Evolutionary conservation across 2,888 invertebrate species (phyloP).

Genomic region (Hybos culiciformis): DNA sequence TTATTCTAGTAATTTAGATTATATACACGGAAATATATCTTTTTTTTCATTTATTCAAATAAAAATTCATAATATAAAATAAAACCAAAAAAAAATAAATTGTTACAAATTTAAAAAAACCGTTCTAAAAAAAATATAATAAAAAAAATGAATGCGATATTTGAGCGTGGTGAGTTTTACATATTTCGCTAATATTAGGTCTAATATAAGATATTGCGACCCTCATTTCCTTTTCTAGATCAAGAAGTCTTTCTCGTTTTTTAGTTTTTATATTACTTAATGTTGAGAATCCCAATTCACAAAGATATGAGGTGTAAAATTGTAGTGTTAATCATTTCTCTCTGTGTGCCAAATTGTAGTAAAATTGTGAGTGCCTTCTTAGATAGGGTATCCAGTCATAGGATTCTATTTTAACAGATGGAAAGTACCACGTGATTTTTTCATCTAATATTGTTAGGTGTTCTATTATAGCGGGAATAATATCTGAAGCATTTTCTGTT

Average conservation of each 20-base stretch:
- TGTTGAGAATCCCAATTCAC: slow-evolving; percentile 1
- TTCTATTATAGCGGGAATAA: not conserved
- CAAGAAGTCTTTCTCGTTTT: not conserved
- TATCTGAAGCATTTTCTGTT: not conserved
- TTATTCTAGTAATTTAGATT: too few species aligned
- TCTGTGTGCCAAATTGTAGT: not conserved
- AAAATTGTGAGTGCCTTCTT: too few species aligned
- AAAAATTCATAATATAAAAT: too few species aligned
- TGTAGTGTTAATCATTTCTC: too few species aligned
- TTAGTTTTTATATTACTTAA: not conserved
- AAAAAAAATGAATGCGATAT: not conserved
- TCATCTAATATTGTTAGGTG: not conserved
- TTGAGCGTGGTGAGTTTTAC: not conserved
- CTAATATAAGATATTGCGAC: not conserved
- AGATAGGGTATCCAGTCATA: not conserved
- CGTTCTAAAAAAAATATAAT: too few species aligned
- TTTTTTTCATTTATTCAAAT: too few species aligned
- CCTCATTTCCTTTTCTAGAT: not conserved
- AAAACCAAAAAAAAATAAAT: too few species aligned
- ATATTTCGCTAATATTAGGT: not conserved
- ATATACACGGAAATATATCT: too few species aligned
- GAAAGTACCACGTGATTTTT: not conserved
- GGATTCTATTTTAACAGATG: not conserved
- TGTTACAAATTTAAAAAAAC: too few species aligned
- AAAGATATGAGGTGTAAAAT: not conserved